Evolutionary conservation across 2,797 vertebrate species (phyloP), one percentile per base, ranked within the genome.

Genomic region (Scolopax rusticola): DNA sequence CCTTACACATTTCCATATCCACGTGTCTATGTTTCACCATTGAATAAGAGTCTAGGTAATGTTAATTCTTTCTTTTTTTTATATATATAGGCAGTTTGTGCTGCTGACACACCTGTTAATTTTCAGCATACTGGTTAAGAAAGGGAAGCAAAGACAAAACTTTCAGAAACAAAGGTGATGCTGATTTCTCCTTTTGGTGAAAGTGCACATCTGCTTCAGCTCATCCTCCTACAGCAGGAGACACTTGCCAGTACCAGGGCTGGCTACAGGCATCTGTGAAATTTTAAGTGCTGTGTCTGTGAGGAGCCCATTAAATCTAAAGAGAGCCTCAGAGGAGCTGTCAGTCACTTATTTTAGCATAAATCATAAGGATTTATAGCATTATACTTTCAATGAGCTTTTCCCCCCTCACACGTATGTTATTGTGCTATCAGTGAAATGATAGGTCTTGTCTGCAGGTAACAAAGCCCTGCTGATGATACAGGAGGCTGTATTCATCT

Each of bases 321-420:
- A 89, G 67, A 92, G 81, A 65, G 51, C 30, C 79, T 80, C 69
- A 73, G 76, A 93, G 87, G 71, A 97, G 57, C 57, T 94, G 77
- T 89, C 87, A 83, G 64, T 94, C 91, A 87, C 51, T 89, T 89
- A 40, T 67, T 95, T 96, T 91, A 89, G 81, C 95, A 94, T 96
- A 94, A 96, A 92, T 94, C 81, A 40, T 45, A 70, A 90, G 73
- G 73, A 88, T 93, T 88, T 89, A 21, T 50, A 75, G 36, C 81
- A 95, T 95, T 95, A 76, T 88, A 75, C 69, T 97, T 97, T 84
- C 92, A 97, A 12, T 92, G 78, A 93, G 70, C 70, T 69, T 86
- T 59, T 4, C 14, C 43, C 41, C 54, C 33, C 54, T 24, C 56
- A 43, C 65, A 79, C 60, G 53, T 65, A 41, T 84, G 69, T 68